Evolutionary conservation across 2,888 invertebrate genomes (phyloP), one percentile per base, ranked within the genome.

Genomic region (Zaprionus lineosus): DNA sequence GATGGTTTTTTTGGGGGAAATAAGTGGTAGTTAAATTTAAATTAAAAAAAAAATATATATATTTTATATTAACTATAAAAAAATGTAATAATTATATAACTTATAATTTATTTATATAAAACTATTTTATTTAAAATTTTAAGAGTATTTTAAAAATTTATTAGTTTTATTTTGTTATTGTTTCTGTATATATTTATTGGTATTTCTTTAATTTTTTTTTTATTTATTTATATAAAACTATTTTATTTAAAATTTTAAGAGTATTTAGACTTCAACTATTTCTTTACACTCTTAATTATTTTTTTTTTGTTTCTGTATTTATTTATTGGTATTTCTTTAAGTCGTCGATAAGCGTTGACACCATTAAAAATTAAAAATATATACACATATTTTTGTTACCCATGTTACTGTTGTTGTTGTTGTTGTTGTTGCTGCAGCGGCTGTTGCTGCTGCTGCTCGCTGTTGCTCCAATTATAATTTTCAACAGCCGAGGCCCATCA

Each of bases 391-490:
- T 12, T 31, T 29, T 12, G 9, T 40, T 50, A 34, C n/a, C n/a
- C n/a, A n/a, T n/a, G 4, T 24, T n/a, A 21, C 21, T 41, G 21
- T 40, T 40, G 31, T 12, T 44, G 47, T 14, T 37, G 62, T 39
- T 34, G 16, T 16, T 16, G 18, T 39, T 39, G 28, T 12, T 44
- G 47, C 11, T 37, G 62, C 37, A n/a, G n/a, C n/a, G n/a, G n/a
- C n/a, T n/a, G n/a, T n/a, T n/a, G n/a, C n/a, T n/a, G n/a, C n/a
- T 6, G 29, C 21, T 29, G 19, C 16, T 19, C 40, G 41, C 52
- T 28, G 56, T 53, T 52, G 77, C 83, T 83, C 74, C 81, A 83
- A 84, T 84, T 83, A 84, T 84, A 82, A 82, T 82, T 84, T 74
- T 72, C 63, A 78, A 72, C 60, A 61, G 75, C 62, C 58, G 29